Conservation (phyloP, 35 echinoderm and acorn worm species). For the Apostichopus californicus region DNA sequence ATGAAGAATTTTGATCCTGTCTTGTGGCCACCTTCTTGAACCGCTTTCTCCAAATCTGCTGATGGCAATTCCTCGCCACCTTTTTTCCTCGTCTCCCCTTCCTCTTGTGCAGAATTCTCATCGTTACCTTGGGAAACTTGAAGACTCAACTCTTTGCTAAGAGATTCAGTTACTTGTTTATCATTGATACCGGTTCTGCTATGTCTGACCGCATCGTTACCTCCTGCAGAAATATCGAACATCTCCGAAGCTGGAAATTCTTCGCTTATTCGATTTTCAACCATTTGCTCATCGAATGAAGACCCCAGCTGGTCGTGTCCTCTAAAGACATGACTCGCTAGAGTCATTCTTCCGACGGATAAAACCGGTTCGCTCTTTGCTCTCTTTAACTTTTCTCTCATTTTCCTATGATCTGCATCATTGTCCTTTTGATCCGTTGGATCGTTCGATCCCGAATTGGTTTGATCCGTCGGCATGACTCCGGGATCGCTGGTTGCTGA, state of each 20-base stretch:
- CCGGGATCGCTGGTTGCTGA: slow-evolving; percentile 11
- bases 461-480: slow-evolving; percentile 28
- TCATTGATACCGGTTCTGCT: neutral
- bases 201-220: neutral
- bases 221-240: neutral
- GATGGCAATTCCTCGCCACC: neutral
- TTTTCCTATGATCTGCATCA: neutral
- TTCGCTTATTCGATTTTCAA: neutral
- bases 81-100: neutral
- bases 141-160: neutral
- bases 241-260: neutral
- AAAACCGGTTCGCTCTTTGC: slow-evolving; percentile 35
- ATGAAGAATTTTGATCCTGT: slow-evolving; percentile 4
- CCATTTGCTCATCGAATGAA: neutral
- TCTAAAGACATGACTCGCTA: slow-evolving; percentile 6
- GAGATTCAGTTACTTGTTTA: neutral
- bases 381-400: slow-evolving; percentile 37
- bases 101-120: neutral
- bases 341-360: slow-evolving; percentile 3
- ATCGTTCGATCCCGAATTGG: neutral
- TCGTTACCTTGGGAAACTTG: neutral
- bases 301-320: neutral
- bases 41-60: neutral
- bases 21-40: neutral
- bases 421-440: slow-evolving; percentile 12